Conservation (phyloP, 1,140 invertebrate genomes). For the Odontomachus brunneus region DNA sequence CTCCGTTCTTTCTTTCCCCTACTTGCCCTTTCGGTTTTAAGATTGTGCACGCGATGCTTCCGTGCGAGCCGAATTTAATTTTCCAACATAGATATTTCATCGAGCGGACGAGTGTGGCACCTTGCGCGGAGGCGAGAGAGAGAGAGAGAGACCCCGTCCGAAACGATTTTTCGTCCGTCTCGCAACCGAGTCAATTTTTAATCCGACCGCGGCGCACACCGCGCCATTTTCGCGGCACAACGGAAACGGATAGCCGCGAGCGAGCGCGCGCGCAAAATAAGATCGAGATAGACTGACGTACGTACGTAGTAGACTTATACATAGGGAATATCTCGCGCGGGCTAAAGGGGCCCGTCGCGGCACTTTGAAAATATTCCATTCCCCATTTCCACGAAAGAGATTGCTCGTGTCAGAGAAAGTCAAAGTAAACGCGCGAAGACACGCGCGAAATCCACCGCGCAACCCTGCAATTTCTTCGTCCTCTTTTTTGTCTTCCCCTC, state of each 20-base stretch:
- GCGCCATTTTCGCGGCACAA: not conserved
- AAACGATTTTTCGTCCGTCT: conserved; percentile 4
- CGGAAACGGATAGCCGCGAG: not conserved
- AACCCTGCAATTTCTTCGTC: conserved; percentile 34
- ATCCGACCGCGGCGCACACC: not conserved
- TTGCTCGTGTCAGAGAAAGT: conserved; percentile 30
- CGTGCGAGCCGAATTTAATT: not conserved
- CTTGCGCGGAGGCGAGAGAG: not conserved
- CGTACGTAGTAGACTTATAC: not conserved
- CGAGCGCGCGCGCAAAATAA: not conserved
- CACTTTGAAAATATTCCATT: conserved; percentile 51
- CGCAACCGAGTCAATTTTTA: not conserved
- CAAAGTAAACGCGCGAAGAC: conserved; percentile 44
- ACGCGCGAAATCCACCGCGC: not conserved
- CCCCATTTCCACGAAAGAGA: conserved; percentile 6
- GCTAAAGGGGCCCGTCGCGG: not conserved
- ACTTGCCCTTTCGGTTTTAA: not conserved
- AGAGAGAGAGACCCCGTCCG: too few species aligned
- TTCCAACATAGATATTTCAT: conserved; percentile 9
- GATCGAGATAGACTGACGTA: not conserved
- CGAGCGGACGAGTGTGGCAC: not conserved
- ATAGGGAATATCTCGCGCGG: conserved; percentile 4
- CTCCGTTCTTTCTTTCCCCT: not conserved
- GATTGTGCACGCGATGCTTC: not conserved
- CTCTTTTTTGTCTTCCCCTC: not conserved